Evolutionary conservation across 2,797 vertebrate genomes (phyloP).

Genomic region (Kryptolebias ocellatus): DNA sequence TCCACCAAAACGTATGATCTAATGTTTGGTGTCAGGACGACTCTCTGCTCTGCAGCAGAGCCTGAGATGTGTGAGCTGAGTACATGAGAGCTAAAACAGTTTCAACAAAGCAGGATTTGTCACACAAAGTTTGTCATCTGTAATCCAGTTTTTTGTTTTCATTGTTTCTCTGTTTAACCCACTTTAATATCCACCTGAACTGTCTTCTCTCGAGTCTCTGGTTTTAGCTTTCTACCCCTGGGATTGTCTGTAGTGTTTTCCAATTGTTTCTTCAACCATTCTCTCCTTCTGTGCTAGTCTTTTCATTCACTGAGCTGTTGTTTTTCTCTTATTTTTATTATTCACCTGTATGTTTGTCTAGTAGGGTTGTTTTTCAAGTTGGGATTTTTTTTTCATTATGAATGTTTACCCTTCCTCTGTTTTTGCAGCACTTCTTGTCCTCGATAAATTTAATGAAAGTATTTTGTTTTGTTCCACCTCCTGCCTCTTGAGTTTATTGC

Average conservation of each 20-base stretch:
- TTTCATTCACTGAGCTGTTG: background rate
- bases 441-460: background rate
- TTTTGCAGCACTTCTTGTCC: background rate
- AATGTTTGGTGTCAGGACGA: constrained; percentile 41
- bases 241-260: no score
- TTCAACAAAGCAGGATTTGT: constrained; percentile 31
- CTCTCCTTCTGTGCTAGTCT: background rate
- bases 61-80: constrained; percentile 14
- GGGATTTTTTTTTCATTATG: background rate
- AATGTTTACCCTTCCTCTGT: background rate
- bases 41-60: constrained; percentile 28
- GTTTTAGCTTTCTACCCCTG: no score
- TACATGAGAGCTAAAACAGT: constrained; percentile 13
- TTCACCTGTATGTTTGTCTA: constrained; percentile 29
- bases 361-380: constrained; percentile 3
- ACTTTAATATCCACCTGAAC: no score
- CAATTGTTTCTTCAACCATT: no score
- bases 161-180: background rate
- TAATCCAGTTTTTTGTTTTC: constrained; percentile 8
- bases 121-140: constrained; percentile 9
- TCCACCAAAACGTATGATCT: constrained; percentile 44
- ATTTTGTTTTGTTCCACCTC: background rate
- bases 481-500: background rate
- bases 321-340: background rate
- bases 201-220: no score